Evolutionary conservation across 2,888 invertebrate genomes (phyloP).

Genomic region (Graphium colonna): DNA sequence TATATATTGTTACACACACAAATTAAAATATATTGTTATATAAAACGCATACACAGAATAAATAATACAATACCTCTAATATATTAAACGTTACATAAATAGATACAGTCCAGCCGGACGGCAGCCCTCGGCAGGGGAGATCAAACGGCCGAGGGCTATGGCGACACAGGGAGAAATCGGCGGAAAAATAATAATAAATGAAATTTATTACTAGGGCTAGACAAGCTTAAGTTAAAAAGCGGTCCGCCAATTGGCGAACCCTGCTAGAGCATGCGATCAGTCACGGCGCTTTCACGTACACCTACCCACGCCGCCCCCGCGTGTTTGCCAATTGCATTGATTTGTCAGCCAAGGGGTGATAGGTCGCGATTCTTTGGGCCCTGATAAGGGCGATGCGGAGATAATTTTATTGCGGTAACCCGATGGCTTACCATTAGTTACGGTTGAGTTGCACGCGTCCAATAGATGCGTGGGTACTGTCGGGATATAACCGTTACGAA

Average conservation of each 20-base stretch:
- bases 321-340: constrained; percentile 19
- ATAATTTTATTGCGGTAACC: too few species aligned
- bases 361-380: constrained; percentile 15
- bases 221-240: too few species aligned
- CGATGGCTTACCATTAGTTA: neutral
- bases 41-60: too few species aligned
- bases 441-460: neutral
- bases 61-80: neutral
- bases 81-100: neutral
- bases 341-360: constrained; percentile 23
- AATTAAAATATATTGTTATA: too few species aligned
- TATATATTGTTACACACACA: neutral
- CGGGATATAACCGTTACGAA: neutral
- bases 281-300: constrained; percentile 34
- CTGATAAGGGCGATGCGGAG: neutral
- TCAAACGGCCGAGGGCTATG: too few species aligned
- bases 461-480: neutral
- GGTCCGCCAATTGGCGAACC: constrained; percentile 11
- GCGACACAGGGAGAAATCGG: too few species aligned
- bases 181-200: too few species aligned
- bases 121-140: too few species aligned
- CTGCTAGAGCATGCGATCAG: constrained; percentile 32
- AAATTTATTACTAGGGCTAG: too few species aligned
- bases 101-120: too few species aligned
- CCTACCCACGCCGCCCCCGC: constrained; percentile 31